These are phyloP conservation scores for Trialeurodes vaporariorum DNA, from an alignment of 1,140 invertebrate genomes.

Conservation along the genomic window DNA sequence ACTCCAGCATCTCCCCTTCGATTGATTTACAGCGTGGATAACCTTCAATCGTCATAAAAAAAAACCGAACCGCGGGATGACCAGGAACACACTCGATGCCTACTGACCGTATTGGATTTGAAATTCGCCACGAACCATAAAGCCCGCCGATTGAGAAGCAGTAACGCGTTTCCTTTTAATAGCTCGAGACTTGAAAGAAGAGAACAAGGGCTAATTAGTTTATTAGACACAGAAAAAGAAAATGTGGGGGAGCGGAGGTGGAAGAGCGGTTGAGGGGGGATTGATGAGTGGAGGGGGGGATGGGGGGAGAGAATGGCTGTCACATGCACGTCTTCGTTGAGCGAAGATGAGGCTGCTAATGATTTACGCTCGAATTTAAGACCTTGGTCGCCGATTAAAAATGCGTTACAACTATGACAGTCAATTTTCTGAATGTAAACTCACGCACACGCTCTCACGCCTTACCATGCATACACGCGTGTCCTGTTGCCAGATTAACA, in stretches of 20 bases:
- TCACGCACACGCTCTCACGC: too few relatives aligned
- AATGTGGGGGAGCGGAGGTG: too few relatives aligned
- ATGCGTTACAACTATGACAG: too few relatives aligned
- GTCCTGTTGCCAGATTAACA: too few relatives aligned
- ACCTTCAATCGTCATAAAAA: neutral
- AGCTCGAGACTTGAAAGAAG: neutral
- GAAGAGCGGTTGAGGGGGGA: too few relatives aligned
- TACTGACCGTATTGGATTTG: neutral
- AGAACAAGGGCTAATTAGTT: neutral
- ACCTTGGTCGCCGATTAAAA: too few relatives aligned
- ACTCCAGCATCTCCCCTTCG: too few relatives aligned
- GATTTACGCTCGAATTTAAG: neutral
- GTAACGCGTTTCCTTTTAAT: neutral
- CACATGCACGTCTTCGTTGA: too few relatives aligned
- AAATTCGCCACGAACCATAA: neutral
- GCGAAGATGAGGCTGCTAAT: neutral
- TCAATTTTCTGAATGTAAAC: too few relatives aligned
- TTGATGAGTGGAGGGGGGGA: neutral
- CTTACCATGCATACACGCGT: too few relatives aligned
- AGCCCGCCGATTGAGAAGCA: neutral
- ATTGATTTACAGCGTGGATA: neutral
- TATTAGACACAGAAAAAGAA: too few relatives aligned
- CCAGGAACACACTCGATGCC: neutral
- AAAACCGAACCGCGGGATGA: too few relatives aligned
- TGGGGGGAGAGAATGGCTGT: neutral